Evolutionary conservation across 2,113 vertebrate genomes (phyloP), one percentile per base, ranked within the genome.

Genomic region (Ranitomeya variabilis): DNA sequence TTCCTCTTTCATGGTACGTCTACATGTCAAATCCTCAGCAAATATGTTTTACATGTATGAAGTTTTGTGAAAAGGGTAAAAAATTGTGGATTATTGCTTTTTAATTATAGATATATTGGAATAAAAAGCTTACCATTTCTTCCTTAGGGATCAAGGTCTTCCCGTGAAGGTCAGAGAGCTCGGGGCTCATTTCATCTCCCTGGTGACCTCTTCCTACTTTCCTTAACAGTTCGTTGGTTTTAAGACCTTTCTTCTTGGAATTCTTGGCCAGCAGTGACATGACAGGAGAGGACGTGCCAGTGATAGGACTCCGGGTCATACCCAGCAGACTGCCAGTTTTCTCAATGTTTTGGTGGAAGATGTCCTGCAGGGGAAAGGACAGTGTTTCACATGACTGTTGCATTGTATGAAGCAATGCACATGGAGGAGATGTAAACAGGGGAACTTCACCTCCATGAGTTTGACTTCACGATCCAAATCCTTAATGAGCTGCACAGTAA

Each of bases 391-490:
- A 51, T 4, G 51, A 74, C 55, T 14, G 7, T 3, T 74, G 60
- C 51, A 51, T 52, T 2, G 10, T 19, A 69, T 52, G 51, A 73
- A 4, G 8, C 4, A 83, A 52, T 52, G 23, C 16, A 52, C 18
- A 55, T 6, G 12, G 19, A 1, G 21, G 13, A 57, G 16, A 52
- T 26, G 23, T 21, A 71, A 52, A 60, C 26, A 59, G 12, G 10
- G 11, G 3, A 10, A 54, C 62, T 91, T 93, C 92, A 98, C 97
- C 95, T 98, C 97, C 85, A 97, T 97, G 80, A 97, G 94, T 57
- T 97, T 95, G 87, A 98, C 97, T 93, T 98, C 97, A 92, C 97
- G 97, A 90, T 97, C 97, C 91, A 98, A 93, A 91, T 98, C 97
- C 91, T 97, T 98, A 89, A 98, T 96, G 80, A 98, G 93, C 51